Conservation (phyloP, 2,113 vertebrate genomes). For the Sisor rabdophorus region DNA sequence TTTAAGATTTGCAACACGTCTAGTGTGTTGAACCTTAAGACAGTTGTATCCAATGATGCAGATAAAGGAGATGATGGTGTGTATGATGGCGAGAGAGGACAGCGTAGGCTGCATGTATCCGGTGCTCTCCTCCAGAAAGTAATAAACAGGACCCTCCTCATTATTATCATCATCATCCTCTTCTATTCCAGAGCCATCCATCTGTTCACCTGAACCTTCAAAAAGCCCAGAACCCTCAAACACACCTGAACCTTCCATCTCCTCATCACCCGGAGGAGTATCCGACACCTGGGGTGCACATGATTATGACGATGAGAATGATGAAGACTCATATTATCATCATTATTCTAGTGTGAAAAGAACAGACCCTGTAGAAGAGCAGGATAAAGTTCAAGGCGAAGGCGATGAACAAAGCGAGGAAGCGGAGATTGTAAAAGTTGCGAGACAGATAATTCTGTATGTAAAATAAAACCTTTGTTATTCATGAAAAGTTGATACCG, state of each 20-base stretch:
- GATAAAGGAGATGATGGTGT: slow-evolving; percentile 88
- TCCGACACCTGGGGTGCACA: slow-evolving; percentile 77
- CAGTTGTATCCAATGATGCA: slow-evolving; percentile 97
- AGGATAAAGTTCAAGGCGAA: slow-evolving; percentile 94
- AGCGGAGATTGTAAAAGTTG: slow-evolving; percentile 91
- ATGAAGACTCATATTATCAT: neutral
- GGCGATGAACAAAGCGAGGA: slow-evolving; percentile 85
- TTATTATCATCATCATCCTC: slow-evolving; percentile 69
- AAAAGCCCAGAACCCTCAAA: slow-evolving; percentile 69
- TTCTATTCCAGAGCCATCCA: slow-evolving; percentile 72
- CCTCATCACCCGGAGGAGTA: slow-evolving; percentile 70
- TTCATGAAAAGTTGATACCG: no score
- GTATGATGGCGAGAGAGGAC: slow-evolving; percentile 75
- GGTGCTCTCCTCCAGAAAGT: slow-evolving; percentile 89
- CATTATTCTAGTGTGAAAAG: neutral
- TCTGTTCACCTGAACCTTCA: slow-evolving; percentile 65
- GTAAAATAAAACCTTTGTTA: neutral
- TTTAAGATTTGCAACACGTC: no score
- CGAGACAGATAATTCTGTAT: slow-evolving; percentile 87
- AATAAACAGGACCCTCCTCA: slow-evolving; percentile 81
- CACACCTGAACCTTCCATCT: slow-evolving; percentile 64
- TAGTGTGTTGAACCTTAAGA: slow-evolving; percentile 71
- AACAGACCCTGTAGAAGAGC: slow-evolving; percentile 83
- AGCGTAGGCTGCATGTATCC: slow-evolving; percentile 92
- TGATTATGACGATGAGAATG: neutral